Evolutionary conservation across 2,888 invertebrate genomes (phyloP).

Genomic region (Pandemis cinnamomeana): DNA sequence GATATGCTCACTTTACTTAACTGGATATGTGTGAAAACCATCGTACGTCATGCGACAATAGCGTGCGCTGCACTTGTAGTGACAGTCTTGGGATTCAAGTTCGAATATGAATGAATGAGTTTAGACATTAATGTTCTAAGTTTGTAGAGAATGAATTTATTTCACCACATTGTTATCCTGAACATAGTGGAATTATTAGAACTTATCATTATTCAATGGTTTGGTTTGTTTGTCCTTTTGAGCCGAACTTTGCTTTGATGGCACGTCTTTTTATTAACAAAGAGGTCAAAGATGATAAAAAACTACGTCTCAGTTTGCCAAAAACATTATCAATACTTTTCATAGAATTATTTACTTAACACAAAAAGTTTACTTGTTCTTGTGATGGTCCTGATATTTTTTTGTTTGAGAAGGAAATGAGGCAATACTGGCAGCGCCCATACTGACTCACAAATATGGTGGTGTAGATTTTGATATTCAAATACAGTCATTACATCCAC

Average conservation of each 20-base stretch:
- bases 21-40: not conserved
- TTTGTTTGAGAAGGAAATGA: too few relatives aligned
- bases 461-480: not conserved
- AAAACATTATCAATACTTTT: too few relatives aligned
- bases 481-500: conserved; percentile 15
- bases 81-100: not conserved
- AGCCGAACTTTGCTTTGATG: too few relatives aligned
- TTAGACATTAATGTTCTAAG: too few relatives aligned
- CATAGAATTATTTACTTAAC: too few relatives aligned
- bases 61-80: not conserved
- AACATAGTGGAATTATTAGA: not conserved
- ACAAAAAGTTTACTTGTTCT: too few relatives aligned
- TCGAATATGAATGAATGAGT: not conserved
- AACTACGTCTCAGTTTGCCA: too few relatives aligned
- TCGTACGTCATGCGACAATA: not conserved
- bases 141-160: not conserved
- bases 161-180: not conserved
- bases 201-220: not conserved
- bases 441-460: not conserved
- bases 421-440: not conserved
- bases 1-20: not conserved
- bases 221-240: not conserved
- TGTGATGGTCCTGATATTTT: too few relatives aligned
- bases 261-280: too few relatives aligned
- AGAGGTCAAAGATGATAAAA: too few relatives aligned